phyloP scores from a whole-genome alignment of 1,140 invertebrate genomes.

The Lineus longissimus region DNA sequence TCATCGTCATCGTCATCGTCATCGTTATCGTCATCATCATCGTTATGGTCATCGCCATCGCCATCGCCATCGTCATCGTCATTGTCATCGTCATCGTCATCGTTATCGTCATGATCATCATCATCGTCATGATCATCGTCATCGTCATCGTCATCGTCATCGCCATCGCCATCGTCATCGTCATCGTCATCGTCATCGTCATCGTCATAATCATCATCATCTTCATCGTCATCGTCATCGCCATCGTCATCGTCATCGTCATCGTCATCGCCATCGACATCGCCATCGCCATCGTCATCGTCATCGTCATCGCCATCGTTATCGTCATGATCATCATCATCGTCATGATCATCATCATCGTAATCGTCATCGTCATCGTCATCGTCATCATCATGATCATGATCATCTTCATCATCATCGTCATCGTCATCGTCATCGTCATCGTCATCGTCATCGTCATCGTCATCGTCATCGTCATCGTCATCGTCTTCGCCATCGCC shows the following conservation, averaged over 20 bases:
- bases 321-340: no score
- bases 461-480: not conserved
- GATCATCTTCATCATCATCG: constrained; percentile 1
- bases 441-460: constrained; percentile 7
- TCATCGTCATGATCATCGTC: no score
- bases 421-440: constrained; percentile 5
- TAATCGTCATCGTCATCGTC: not conserved
- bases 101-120: no score
- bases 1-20: not conserved
- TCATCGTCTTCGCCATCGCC: no score
- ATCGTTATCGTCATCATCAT: no score
- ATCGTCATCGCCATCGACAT: no score
- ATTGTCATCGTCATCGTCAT: not conserved
- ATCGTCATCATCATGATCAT: not conserved
- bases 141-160: constrained; percentile 1
- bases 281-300: no score
- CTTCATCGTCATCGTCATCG: no score
- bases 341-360: no score
- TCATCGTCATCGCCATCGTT: constrained; percentile 1
- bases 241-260: no score
- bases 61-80: constrained; percentile 1
- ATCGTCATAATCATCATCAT: no score
- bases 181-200: constrained; percentile 1
- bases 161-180: constrained; percentile 1
- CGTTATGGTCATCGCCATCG: no score